These are phyloP conservation scores for Leptinotarsa undecemlineata DNA, from an alignment of 1,140 invertebrate species.

Conservation along the genomic window DNA sequence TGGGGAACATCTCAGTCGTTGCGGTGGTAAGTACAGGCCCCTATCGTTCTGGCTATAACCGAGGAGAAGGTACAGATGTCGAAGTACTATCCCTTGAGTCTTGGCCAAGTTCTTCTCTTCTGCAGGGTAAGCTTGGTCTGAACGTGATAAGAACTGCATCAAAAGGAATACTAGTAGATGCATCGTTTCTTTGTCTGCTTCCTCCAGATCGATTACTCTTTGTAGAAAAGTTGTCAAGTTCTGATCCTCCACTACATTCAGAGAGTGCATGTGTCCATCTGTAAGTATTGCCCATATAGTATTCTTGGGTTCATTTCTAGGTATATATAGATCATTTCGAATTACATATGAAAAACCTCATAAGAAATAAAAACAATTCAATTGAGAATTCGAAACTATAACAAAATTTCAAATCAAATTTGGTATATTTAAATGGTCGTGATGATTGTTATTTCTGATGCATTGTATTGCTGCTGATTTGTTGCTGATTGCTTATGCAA, in stretches of 20 bases:
- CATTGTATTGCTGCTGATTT: neutral
- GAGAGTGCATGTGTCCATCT: constrained; percentile 79
- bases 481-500: too few species aligned
- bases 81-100: constrained; percentile 85
- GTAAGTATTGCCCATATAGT: constrained; percentile 41
- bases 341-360: too few species aligned
- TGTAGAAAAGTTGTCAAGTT: constrained; percentile 70
- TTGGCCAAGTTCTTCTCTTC: constrained; percentile 81
- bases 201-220: constrained; percentile 89
- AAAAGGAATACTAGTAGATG: constrained; percentile 94
- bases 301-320: neutral
- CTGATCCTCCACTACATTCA: constrained; percentile 73
- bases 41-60: constrained; percentile 93
- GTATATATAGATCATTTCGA: too few species aligned
- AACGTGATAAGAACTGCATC: constrained; percentile 89
- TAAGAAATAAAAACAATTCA: too few species aligned
- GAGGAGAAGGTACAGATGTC: constrained; percentile 87
- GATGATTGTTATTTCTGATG: neutral
- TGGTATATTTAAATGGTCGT: neutral
- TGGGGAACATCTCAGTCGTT: constrained; percentile 81
- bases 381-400: too few species aligned
- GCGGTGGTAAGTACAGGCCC: constrained; percentile 86
- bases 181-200: constrained; percentile 93
- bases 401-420: too few species aligned
- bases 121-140: constrained; percentile 77